These are phyloP conservation scores for Microcaecilia unicolor DNA, from an alignment of 2,797 vertebrate genomes.

Conservation along the genomic window DNA sequence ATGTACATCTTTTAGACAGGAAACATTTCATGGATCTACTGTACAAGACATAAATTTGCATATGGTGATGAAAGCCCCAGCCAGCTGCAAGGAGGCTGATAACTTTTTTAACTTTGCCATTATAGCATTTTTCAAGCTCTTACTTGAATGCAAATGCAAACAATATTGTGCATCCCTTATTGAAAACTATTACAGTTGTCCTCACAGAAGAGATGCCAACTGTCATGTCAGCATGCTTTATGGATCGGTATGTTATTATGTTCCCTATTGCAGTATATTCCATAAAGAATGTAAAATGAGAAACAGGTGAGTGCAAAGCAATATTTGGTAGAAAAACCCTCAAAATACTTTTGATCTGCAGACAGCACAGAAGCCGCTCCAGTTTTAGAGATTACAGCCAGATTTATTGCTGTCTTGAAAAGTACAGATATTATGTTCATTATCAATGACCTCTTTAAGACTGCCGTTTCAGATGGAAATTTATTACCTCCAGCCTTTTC, in stretches of 20 bases:
- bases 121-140: no score
- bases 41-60: no score
- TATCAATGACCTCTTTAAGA: constrained; percentile 58
- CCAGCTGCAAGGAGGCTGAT: no score
- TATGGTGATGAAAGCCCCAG: no score
- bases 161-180: no score
- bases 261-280: constrained; percentile 20
- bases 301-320: constrained; percentile 49
- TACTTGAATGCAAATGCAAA: no score
- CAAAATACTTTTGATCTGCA: constrained; percentile 58
- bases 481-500: constrained; percentile 53
- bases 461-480: constrained; percentile 47
- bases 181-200: no score
- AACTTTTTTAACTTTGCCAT: no score
- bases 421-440: constrained; percentile 60
- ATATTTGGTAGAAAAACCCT: not conserved
- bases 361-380: constrained; percentile 54
- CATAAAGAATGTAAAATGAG: constrained; percentile 45
- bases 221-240: no score
- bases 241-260: constrained; percentile 32
- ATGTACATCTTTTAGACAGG: no score
- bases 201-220: no score
- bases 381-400: constrained; percentile 43
- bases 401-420: constrained; percentile 63
- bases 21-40: no score